A percentile compares a stretch with the other conserved stretches of the same genome.
These are phyloP conservation scores for Drosophila melanogaster DNA, from an alignment of 1,140 invertebrate species.

Conservation along the genomic window Release_6_plus_ISO1_MT NT_033777.3:9384001-9384500, in stretches of 20 bases:
- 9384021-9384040: constrained; percentile 7
- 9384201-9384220: constrained; percentile 23
- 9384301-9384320: constrained; percentile 14
- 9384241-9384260: constrained; percentile 51
- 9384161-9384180: constrained; percentile 70
- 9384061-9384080: constrained; percentile 44
- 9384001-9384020: constrained; percentile 26
- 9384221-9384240: constrained; percentile 1
- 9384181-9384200: constrained; percentile 48
- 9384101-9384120: neutral
- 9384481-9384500: constrained; percentile 46
- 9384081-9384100: constrained; percentile 38
- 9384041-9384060: constrained; percentile 38
- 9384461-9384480: constrained; percentile 42
- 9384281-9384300: constrained; percentile 38
- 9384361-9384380: constrained; percentile 24
- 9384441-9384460: constrained; percentile 62
- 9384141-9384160: constrained; percentile 50
- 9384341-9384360: neutral
- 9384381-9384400: constrained; percentile 36
- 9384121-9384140: constrained; percentile 70
- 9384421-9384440: constrained; percentile 38
- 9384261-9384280: constrained; percentile 41
- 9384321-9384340: constrained; percentile 10
- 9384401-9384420: constrained; percentile 26